phyloP scores from a whole-genome alignment of 2,797 vertebrate species.

The Hapalemur alaotrensis region DNA sequence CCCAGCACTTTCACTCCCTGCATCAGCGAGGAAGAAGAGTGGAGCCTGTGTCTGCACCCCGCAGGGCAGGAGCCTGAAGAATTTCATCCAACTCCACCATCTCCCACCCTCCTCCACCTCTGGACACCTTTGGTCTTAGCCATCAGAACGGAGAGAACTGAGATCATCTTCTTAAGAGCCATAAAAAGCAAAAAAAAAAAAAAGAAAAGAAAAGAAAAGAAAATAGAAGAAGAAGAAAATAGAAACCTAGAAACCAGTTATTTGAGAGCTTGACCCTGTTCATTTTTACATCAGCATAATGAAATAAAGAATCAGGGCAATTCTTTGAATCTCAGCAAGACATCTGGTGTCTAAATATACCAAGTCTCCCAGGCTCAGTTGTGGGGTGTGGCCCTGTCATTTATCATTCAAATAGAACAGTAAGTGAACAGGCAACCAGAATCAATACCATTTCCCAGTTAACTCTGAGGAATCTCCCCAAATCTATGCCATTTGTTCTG shows the following conservation, averaged over 20 bases:
- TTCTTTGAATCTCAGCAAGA: background rate
- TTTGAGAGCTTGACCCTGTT: background rate
- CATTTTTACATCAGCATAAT: background rate
- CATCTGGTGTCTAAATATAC: background rate
- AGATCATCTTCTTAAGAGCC: background rate
- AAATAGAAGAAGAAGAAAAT: background rate
- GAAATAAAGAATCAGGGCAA: background rate
- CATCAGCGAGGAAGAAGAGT: background rate
- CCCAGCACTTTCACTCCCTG: conserved; percentile 53
- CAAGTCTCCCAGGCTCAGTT: background rate
- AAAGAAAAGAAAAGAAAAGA: too few species aligned
- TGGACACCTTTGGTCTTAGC: background rate
- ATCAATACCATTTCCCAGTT: background rate
- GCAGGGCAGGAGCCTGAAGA: background rate
- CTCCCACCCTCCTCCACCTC: background rate
- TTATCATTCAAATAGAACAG: background rate
- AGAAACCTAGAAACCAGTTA: background rate
- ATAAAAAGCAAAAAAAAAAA: background rate
- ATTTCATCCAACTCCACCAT: background rate
- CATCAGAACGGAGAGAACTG: conserved; percentile 37
- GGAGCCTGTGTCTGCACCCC: background rate
- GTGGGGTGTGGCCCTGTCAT: background rate
- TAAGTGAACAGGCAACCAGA: background rate
- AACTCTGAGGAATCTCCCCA: background rate
- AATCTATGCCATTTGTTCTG: background rate